Evolutionary conservation across 2,888 invertebrate genomes (phyloP).

Genomic region (Drosophila rubida): DNA sequence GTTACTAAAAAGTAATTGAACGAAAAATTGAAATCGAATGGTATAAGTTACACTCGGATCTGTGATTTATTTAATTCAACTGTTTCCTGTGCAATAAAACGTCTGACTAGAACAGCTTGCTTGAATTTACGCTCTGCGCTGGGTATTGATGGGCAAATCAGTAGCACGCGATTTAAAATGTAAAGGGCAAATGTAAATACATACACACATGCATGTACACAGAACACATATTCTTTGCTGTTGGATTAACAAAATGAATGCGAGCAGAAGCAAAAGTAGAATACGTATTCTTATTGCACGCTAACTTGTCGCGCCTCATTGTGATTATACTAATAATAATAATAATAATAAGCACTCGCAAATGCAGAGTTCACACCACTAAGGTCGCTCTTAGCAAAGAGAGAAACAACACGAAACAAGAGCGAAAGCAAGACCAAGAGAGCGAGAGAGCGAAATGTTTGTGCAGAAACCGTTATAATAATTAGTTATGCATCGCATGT

Average conservation of each 20-base stretch:
- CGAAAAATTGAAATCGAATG: too few relatives aligned
- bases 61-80: background rate
- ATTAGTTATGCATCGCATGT: constrained; percentile 80
- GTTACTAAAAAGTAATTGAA: too few relatives aligned
- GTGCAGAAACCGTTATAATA: constrained; percentile 62
- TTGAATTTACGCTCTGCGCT: background rate
- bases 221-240: background rate
- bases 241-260: background rate
- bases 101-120: background rate
- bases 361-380: constrained; percentile 10
- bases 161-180: background rate
- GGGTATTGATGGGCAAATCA: background rate
- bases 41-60: too few relatives aligned
- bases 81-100: background rate
- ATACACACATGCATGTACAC: background rate
- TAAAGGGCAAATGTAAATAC: background rate
- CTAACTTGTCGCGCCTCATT: constrained; percentile 7
- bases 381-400: constrained; percentile 30
- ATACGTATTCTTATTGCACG: constrained; percentile 1
- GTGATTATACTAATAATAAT: constrained; percentile 24
- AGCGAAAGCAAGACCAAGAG: constrained; percentile 23
- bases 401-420: constrained; percentile 23
- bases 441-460: constrained; percentile 30
- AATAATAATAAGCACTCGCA: constrained; percentile 19
- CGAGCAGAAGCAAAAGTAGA: background rate